A percentile compares a stretch with the other conserved stretches of the same genome.
These are phyloP conservation scores for Bimastos eiseni DNA, from an alignment of 2,888 invertebrate genomes.

Conservation along the genomic window DNA sequence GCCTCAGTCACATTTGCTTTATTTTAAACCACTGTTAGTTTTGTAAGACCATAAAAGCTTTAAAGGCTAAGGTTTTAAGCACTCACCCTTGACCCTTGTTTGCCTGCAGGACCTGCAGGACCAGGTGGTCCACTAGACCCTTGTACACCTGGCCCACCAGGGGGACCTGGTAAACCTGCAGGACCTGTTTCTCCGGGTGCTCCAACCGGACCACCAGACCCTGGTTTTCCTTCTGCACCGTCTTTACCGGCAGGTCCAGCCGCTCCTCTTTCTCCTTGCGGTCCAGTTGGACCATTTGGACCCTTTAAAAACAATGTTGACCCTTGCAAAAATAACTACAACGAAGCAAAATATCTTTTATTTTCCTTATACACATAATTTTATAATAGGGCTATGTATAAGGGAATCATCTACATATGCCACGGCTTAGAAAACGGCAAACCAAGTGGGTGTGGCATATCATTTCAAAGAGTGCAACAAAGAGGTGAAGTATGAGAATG, in stretches of 20 bases:
- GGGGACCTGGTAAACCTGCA: not conserved
- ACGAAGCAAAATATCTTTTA: too few species aligned
- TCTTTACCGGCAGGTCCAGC: conserved; percentile 16
- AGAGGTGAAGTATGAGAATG: too few species aligned
- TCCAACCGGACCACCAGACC: not conserved
- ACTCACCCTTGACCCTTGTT: not conserved
- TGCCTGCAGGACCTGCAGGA: not conserved
- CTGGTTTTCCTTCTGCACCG: not conserved
- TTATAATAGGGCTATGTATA: too few species aligned
- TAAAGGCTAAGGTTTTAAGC: not conserved
- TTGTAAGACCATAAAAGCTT: not conserved
- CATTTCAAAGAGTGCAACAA: too few species aligned
- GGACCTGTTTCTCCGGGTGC: not conserved
- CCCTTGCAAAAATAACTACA: too few species aligned
- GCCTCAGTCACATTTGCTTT: not conserved
- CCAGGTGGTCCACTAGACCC: not conserved
- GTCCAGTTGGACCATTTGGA: not conserved
- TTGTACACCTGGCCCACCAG: conserved; percentile 2
- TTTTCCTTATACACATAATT: too few species aligned
- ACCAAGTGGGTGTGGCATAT: too few species aligned
- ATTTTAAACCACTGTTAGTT: not conserved
- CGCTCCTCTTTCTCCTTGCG: conserved; percentile 7
- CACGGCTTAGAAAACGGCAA: too few species aligned
- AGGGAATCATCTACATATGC: too few species aligned
- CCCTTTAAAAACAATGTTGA: not conserved